Evolutionary conservation across 1,140 invertebrate species (phyloP), one percentile per base, ranked within the genome.

Genomic region (Acromyrmex echinatior): DNA sequence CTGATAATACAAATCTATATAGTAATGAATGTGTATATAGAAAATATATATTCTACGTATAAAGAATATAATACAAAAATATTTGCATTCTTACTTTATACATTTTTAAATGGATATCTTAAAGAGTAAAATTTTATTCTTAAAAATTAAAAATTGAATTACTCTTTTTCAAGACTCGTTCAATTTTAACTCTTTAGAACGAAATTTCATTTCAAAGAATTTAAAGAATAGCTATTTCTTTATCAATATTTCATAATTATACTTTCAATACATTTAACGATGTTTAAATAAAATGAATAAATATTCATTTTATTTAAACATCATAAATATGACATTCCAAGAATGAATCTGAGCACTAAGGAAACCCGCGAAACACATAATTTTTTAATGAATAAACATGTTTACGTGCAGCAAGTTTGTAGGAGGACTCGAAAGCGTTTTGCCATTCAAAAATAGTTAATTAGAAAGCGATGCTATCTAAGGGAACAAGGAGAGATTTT

Each of bases 401-500:
- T 76, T 56, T 28, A 35, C 4, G 16, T 12, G 5, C 0, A 0
- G 7, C 35, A 39, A 39, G 5, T 53, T 53, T n/a, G 51, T 79
- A 51, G 7, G 12, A 35, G 14, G 12, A 35, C 51, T 31, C 7
- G 31, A 4, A 28, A 65, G 16, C 18, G 39, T 35, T 53, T 18
- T 31, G 7, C 14, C 45, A 12, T 1, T 31, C n/a, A 28, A 25
- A 73, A 53, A 28, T 73, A 7, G 16, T 18, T 51, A 7, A 16
- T 18, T 51, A 28, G 12, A 53, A 45, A 53, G 51, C 10, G 9
- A n/a, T 28, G 21, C 7, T 60, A 66, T 39, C 31, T 31, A 4
- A 35, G 31, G 80, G 56, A 86, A 74, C n/a, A 49, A 70, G 45
- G 49, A 10, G 6, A 58, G 81, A 71, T 70, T 86, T 79, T 84